phyloP scores from a whole-genome alignment of 1,140 invertebrate species.

The Cydia fagiglandana region DNA sequence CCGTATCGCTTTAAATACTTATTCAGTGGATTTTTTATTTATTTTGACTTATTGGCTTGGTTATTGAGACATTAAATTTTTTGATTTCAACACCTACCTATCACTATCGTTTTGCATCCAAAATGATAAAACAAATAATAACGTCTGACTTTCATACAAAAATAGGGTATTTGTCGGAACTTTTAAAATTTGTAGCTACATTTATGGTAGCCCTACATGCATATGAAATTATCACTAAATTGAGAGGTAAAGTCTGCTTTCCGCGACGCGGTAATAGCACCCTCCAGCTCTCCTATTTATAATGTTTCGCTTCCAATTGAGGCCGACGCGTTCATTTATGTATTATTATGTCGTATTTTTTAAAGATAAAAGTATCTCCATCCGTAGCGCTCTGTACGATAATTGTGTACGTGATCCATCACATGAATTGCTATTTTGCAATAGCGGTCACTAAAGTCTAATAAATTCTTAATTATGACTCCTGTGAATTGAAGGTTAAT shows the following conservation, averaged over 20 bases:
- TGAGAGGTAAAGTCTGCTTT: constrained; percentile 64
- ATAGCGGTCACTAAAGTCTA: not conserved
- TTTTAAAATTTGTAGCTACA: not conserved
- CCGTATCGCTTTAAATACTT: too few relatives aligned
- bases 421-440: not conserved
- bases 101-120: too few relatives aligned
- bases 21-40: too few relatives aligned
- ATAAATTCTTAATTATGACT: not conserved
- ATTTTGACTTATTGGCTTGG: too few relatives aligned
- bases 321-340: constrained; percentile 34
- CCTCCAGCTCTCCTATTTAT: constrained; percentile 44
- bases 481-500: not conserved
- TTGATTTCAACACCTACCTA: too few relatives aligned
- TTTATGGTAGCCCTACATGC: not conserved
- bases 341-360: constrained; percentile 28
- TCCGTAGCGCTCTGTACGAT: not conserved
- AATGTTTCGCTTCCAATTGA: constrained; percentile 31
- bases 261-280: constrained; percentile 64
- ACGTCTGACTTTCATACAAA: not conserved
- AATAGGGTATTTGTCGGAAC: not conserved
- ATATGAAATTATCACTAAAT: constrained; percentile 67
- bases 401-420: constrained; percentile 5
- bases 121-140: not conserved
- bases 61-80: too few relatives aligned
- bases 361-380: not conserved